Conservation (phyloP, 2,797 vertebrate genomes). For the Anguilla marmorata region DNA sequence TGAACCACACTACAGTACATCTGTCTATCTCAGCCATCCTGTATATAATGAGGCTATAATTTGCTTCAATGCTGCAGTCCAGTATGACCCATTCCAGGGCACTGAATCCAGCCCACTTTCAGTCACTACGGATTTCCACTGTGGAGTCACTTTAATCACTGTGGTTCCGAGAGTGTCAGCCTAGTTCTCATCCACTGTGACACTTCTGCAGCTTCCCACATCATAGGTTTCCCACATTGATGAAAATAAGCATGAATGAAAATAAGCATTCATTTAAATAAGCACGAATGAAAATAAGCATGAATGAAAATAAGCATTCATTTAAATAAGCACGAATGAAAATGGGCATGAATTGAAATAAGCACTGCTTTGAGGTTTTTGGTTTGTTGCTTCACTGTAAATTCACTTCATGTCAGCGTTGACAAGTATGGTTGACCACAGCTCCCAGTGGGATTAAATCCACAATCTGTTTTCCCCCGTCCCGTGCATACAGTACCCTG, state of each 20-base stretch:
- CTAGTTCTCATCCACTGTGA: constrained; percentile 15
- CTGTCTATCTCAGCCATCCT: too few species aligned
- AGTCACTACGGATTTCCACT: too few species aligned
- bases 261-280: background rate
- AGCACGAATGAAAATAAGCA: background rate
- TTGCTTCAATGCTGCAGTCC: too few species aligned
- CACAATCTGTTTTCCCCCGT: constrained; percentile 34
- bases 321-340: background rate
- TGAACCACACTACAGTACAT: too few species aligned
- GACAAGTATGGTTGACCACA: constrained; percentile 24
- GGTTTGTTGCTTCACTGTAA: constrained; percentile 27
- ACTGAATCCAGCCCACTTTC: too few species aligned
- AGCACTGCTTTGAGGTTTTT: constrained; percentile 17
- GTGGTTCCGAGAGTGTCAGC: background rate
- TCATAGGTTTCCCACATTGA: background rate
- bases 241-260: background rate
- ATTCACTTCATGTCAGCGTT: constrained; percentile 26
- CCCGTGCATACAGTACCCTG: constrained; percentile 5
- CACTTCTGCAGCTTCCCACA: constrained; percentile 11
- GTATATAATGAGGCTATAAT: too few species aligned
- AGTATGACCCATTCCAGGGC: too few species aligned
- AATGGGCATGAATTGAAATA: constrained; percentile 3
- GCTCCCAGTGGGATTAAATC: constrained; percentile 33
- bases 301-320: too few species aligned
- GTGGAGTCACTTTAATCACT: too few species aligned